Evolutionary conservation across 64 coral and sea anemone genomes (phyloP).

Genomic region (Montipora cactus): DNA sequence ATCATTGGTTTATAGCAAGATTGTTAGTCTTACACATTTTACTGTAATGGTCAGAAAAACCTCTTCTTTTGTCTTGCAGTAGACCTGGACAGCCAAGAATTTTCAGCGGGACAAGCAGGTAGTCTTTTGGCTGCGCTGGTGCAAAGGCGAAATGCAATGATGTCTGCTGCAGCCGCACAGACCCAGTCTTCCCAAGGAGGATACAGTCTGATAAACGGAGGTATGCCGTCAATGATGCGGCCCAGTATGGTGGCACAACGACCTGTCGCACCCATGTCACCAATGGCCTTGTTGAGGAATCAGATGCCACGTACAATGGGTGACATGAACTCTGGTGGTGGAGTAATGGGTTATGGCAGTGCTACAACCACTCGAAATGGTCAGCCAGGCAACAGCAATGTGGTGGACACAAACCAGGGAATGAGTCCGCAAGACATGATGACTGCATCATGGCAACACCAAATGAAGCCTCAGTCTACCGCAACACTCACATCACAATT

Average conservation of each 20-base stretch:
- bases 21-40: too few relatives aligned
- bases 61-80: constrained; percentile 13
- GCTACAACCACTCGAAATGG: constrained; percentile 43
- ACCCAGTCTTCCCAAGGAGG: constrained; percentile 45
- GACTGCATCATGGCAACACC: constrained; percentile 41
- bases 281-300: constrained; percentile 45
- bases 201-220: constrained; percentile 82
- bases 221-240: constrained; percentile 77
- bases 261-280: constrained; percentile 55
- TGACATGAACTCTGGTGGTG: constrained; percentile 50
- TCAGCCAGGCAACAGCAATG: constrained; percentile 7
- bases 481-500: constrained; percentile 19
- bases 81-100: constrained; percentile 47
- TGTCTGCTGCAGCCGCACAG: constrained; percentile 56
- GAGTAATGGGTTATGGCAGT: constrained; percentile 48
- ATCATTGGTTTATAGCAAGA: too few relatives aligned
- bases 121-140: constrained; percentile 85
- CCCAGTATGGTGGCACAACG: constrained; percentile 63
- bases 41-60: neutral
- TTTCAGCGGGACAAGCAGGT: constrained; percentile 81
- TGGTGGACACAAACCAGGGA: constrained; percentile 62
- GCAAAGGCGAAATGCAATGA: constrained; percentile 84
- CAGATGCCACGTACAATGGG: constrained; percentile 52
- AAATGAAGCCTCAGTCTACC: constrained; percentile 45
- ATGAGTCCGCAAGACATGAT: constrained; percentile 48